Evolutionary conservation across 2,113 vertebrate species (phyloP), one percentile per base, ranked within the genome.

Genomic region (Cyanoramphus novaezelandiae): DNA sequence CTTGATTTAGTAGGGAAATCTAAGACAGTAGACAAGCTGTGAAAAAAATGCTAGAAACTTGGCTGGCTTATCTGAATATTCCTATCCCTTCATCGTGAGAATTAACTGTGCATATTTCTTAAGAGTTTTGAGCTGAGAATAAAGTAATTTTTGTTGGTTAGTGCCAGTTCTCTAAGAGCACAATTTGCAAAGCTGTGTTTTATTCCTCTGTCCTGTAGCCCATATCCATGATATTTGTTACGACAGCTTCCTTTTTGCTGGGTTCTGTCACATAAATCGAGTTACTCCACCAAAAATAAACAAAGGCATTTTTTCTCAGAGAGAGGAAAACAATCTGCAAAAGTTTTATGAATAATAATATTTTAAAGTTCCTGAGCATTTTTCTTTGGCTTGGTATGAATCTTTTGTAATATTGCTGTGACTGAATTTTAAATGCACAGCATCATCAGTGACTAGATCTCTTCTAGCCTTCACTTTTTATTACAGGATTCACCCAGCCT

Each of bases 231-330:
- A 59, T 90, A 70, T 75, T 74, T 94, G 43, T 81, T 88, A 62
- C 71, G 82, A 96, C 69, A 86, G 64, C 23, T 82, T 77, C 43
- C 31, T 83, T 92, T 95, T 78, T 11, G 7, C 50, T 86, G 72
- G 31, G 24, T 94, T 90, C 37, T 86, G 50, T 70, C 86, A 92
- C 31, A 75, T 46, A 90, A 96, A 83, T 67, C 0, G 2, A 88
- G 18, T 83, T 92, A 62, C 50, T 90, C 43, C 57, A 84, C 43
- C 68, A 80, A 65, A 95, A 91, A 87, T 71, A 91, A 86, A 80
- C 29, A 29, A 53, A n/a, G 13, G 5, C 9, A 20, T 35, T 57
- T 43, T 13, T 52, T 7, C 43, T 74, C 9, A 53, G 47, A 43
- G 43, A 78, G 37, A 68, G 28, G 31, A 90, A 89, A 87, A 33